Percentiles rank a stretch among this genome's conserved stretches.
Conservation (phyloP, 2,888 invertebrate species). For the Galerucella pusilla region DNA sequence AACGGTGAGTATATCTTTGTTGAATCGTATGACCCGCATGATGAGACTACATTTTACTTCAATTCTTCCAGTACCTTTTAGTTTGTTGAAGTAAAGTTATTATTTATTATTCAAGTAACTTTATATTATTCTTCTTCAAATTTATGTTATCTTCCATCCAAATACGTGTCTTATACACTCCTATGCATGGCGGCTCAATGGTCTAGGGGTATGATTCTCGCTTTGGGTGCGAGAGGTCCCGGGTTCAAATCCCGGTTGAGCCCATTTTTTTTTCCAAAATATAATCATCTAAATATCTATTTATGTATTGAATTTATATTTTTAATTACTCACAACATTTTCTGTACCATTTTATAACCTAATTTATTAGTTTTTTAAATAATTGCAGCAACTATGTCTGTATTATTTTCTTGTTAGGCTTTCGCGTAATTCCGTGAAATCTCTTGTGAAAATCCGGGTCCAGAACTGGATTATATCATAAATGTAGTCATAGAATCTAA, state of each 20-base stretch:
- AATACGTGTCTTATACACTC: too few species aligned
- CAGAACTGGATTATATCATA: slow-evolving; percentile 5
- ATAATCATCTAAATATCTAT: not conserved
- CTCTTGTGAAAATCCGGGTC: slow-evolving; percentile 15
- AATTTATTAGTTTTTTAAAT: not conserved
- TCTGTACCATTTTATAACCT: too few species aligned
- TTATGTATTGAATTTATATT: not conserved
- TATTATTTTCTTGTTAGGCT: not conserved
- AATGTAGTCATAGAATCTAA: not conserved
- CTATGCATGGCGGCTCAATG: slow-evolving; percentile 60
- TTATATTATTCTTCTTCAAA: too few species aligned
- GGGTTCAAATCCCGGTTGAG: slow-evolving; percentile 65
- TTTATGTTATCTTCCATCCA: too few species aligned
- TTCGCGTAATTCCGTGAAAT: slow-evolving; percentile 3
- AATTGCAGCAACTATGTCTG: not conserved
- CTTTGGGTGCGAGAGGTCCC: slow-evolving; percentile 67
- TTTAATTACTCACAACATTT: too few species aligned
- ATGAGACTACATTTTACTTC: too few species aligned
- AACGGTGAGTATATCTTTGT: too few species aligned
- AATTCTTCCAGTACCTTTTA: too few species aligned
- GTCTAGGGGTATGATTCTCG: slow-evolving; percentile 68
- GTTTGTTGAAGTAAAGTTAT: too few species aligned
- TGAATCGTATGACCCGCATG: too few species aligned
- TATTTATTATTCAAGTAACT: too few species aligned
- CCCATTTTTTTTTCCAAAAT: slow-evolving; percentile 33